Evolutionary conservation across 2,797 vertebrate species (phyloP).

Genomic region (Phataginus tetradactyla): DNA sequence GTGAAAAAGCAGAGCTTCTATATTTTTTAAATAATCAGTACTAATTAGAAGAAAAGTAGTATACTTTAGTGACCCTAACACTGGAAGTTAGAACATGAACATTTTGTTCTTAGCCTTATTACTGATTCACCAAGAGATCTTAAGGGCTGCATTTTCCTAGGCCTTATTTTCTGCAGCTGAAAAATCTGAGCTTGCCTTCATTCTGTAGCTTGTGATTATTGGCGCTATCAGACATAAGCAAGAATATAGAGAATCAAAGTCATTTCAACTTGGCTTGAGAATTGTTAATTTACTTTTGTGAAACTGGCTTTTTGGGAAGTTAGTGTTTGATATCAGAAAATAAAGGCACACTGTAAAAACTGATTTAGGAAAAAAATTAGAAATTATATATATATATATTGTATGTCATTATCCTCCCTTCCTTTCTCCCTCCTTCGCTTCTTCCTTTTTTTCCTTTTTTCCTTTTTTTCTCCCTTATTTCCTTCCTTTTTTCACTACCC

Average conservation of each 20-base stretch:
- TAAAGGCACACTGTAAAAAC: background rate
- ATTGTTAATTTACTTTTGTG: background rate
- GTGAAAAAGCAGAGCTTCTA: background rate
- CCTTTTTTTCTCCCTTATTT: too few species aligned
- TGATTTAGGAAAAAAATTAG: background rate
- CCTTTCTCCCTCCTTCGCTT: background rate
- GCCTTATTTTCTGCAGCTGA: slow-evolving; percentile 22
- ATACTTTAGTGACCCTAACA: background rate
- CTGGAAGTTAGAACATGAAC: background rate
- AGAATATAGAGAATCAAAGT: background rate
- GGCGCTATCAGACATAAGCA: background rate
- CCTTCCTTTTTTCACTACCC: background rate
- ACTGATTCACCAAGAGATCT: background rate
- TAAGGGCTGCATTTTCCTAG: background rate
- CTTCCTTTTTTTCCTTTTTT: background rate
- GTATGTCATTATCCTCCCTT: background rate
- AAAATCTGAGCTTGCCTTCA: background rate
- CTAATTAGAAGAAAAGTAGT: slow-evolving; percentile 12
- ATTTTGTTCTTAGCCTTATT: slow-evolving; percentile 23
- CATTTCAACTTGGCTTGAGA: background rate
- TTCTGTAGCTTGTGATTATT: background rate
- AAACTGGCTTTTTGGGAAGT: background rate
- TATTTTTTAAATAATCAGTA: background rate
- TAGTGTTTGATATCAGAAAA: slow-evolving; percentile 23
- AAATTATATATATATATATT: background rate